Base-by-base conservation (phyloP, 2,797 vertebrate species). In the Heliangelus exortis region DNA sequence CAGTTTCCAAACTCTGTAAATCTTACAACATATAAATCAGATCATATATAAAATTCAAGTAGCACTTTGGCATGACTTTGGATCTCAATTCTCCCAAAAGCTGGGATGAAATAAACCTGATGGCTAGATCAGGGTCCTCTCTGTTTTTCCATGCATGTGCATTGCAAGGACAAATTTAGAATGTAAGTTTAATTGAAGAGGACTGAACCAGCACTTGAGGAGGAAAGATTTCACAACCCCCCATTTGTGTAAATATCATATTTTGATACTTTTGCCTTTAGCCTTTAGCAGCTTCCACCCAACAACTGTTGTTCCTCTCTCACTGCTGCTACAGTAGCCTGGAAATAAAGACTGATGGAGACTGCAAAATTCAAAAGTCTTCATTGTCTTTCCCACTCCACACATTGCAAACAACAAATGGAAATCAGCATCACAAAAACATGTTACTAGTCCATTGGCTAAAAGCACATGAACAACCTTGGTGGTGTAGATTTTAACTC, bases 371-470 rank as follows among this genome's bases (percentile, higher is more conserved):
- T 41, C 39, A 41, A 41, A 41, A 41, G 39, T 45, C 61, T 77
- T 31, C 21, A 4, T 7, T 39, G 50, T 65, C 22, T 79, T 67
- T 82, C 34, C 21, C n/a, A 53, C 54, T 10, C 21, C 11, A 7
- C n/a, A 18, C 41, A 26, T 16, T 26, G 48, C 67, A 73, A 87
- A 84, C 18, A 87, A 29, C 54, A 77, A 45, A 1, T 74, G 66
- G 55, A 83, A 87, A 90, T 79, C 72, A 79, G 73, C 67, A 69
- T 84, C 66, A 66, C 83, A 84, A 84, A 95, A 65, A 19, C 68
- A 39, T 3, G 2, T 48, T 54, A 43, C 45, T 53, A 34, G 11
- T 71, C 45, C 28, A 17, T 36, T 33, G 71, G 54, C 71, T 53
- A 57, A 95, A 93, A 84, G 61, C 25, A n/a, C 20, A 21, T 57